These are phyloP conservation scores for Cranoglanis bouderius DNA, from an alignment of 2,113 vertebrate genomes.

Conservation along the genomic window DNA sequence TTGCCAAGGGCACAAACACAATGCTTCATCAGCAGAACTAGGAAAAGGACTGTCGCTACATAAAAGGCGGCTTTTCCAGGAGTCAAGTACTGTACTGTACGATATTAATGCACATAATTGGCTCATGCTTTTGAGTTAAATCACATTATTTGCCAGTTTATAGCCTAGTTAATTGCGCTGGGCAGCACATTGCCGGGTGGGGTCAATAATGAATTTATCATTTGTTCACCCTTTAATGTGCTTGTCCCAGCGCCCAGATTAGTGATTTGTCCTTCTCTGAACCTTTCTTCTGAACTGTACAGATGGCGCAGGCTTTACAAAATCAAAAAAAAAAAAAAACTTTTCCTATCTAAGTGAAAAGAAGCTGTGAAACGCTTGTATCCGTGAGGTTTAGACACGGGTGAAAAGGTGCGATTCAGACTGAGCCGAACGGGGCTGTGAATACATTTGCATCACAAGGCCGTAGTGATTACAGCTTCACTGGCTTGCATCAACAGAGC, in stretches of 20 bases:
- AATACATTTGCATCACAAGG: slow-evolving; percentile 37
- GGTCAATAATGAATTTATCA: background rate
- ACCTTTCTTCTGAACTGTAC: background rate
- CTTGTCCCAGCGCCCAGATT: background rate
- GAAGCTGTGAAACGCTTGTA: background rate
- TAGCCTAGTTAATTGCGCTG: background rate
- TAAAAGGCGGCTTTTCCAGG: background rate
- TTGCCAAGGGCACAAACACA: background rate
- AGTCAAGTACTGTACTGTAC: background rate
- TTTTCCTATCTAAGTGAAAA: background rate
- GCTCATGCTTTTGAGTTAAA: background rate
- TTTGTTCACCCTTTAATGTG: background rate
- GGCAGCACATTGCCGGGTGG: background rate
- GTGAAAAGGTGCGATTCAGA: slow-evolving; percentile 34
- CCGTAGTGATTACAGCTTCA: slow-evolving; percentile 22
- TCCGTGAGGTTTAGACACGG: background rate
- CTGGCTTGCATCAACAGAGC: background rate
- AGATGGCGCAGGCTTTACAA: background rate
- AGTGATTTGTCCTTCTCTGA: background rate
- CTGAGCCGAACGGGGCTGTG: slow-evolving; percentile 26
- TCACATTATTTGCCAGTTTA: background rate
- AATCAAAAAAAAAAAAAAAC: background rate
- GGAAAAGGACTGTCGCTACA: background rate
- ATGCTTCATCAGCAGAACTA: background rate
- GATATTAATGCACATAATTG: background rate